Percentiles rank a stretch among this genome's conserved stretches.
Evolutionary conservation across 2,797 vertebrate species (phyloP).

Genomic region (Gymnoscopelus braueri): DNA sequence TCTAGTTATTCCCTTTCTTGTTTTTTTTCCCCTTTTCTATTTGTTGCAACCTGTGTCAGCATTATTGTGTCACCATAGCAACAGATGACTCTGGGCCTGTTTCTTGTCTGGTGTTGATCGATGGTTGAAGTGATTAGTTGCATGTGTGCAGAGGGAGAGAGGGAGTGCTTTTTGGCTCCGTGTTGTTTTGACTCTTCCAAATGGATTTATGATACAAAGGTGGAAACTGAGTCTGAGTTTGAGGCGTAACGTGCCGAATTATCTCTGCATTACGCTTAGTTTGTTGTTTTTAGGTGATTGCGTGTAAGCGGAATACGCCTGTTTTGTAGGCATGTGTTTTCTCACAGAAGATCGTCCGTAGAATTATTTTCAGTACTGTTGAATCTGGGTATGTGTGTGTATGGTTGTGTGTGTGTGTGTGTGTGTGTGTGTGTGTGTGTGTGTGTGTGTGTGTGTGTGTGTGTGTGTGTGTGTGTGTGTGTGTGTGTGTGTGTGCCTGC

Average conservation of each 20-base stretch:
- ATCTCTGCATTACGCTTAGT: neutral
- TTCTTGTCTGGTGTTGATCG: constrained; percentile 28
- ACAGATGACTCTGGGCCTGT: constrained; percentile 29
- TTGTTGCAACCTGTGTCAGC: constrained; percentile 43
- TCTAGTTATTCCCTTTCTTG: no score
- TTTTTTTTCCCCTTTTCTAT: constrained; percentile 2
- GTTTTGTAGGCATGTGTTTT: neutral
- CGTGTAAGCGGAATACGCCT: neutral
- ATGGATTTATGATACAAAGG: constrained; percentile 47
- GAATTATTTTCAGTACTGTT: no score
- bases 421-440: constrained; percentile 6
- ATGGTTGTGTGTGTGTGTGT: neutral
- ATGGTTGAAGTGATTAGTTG: constrained; percentile 42
- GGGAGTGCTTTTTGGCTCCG: constrained; percentile 19
- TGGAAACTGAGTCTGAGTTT: constrained; percentile 18
- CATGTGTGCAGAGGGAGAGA: constrained; percentile 9
- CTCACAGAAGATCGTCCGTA: neutral
- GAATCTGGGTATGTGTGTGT: neutral
- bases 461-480: constrained; percentile 4
- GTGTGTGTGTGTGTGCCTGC: constrained; percentile 7
- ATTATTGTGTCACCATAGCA: constrained; percentile 27
- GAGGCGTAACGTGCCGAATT: neutral
- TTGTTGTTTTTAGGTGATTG: neutral
- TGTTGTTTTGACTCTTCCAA: constrained; percentile 40
- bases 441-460: constrained; percentile 7